A percentile compares a stretch with the other conserved stretches of the same genome.
These are phyloP conservation scores for Noturus placidus DNA, from an alignment of 2,113 vertebrate genomes.

Conservation along the genomic window DNA sequence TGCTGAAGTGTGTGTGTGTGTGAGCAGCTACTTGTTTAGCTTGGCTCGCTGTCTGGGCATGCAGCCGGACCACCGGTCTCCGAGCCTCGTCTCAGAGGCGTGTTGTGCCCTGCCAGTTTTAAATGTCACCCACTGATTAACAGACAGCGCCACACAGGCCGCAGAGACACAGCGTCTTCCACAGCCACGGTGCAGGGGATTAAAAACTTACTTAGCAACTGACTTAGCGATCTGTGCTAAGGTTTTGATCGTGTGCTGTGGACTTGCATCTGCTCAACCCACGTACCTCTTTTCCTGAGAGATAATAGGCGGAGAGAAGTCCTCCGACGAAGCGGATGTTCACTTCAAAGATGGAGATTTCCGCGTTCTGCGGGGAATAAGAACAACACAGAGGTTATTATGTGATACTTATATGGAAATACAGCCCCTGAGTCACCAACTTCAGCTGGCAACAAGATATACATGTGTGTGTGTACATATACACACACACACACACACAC, in stretches of 20 bases:
- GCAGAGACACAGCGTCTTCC: neutral
- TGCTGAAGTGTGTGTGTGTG: slow-evolving; percentile 27
- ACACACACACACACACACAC: too few species aligned
- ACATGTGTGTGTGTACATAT: neutral
- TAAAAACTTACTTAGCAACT: neutral
- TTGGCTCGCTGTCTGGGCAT: slow-evolving; percentile 40
- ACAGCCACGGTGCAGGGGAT: neutral
- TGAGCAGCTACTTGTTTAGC: slow-evolving; percentile 42
- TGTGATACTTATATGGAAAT: slow-evolving; percentile 23
- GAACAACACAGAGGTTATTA: slow-evolving; percentile 25
- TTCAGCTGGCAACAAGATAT: slow-evolving; percentile 14
- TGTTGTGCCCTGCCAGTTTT: slow-evolving; percentile 40
- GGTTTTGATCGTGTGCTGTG: neutral
- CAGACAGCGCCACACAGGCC: slow-evolving; percentile 32
- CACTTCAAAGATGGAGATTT: slow-evolving; percentile 97
- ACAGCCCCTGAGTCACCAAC: neutral
- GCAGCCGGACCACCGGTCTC: slow-evolving; percentile 40
- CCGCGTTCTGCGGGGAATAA: slow-evolving; percentile 80
- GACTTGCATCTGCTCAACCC: neutral
- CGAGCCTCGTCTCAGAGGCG: slow-evolving; percentile 32
- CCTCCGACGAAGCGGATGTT: slow-evolving; percentile 98
- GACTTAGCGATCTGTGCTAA: too few species aligned
- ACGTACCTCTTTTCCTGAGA: slow-evolving; percentile 97
- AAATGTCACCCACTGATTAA: slow-evolving; percentile 48
- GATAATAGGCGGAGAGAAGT: slow-evolving; percentile 94